Percentiles rank a stretch among this genome's conserved stretches.
phyloP scores from a whole-genome alignment of 1,140 invertebrate species.

The Popillia japonica region DNA sequence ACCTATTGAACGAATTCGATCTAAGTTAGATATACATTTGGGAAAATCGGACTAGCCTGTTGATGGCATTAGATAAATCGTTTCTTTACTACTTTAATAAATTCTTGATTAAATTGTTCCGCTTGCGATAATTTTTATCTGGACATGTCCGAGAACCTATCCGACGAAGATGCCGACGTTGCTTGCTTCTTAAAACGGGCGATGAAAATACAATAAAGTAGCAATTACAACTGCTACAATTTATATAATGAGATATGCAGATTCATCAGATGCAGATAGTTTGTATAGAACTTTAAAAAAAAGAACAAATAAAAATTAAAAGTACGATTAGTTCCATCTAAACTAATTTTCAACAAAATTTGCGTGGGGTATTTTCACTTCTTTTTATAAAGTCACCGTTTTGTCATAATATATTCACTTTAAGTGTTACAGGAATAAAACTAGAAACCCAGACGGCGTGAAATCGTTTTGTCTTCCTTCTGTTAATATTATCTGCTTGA shows the following conservation, averaged over 20 bases:
- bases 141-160: no score
- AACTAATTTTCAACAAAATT: no score
- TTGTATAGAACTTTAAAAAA: no score
- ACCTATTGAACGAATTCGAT: slow-evolving; percentile 19
- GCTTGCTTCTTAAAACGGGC: no score
- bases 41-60: slow-evolving; percentile 21
- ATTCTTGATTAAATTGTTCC: not conserved
- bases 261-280: no score
- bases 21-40: slow-evolving; percentile 11
- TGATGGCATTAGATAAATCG: slow-evolving; percentile 3
- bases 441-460: slow-evolving; percentile 27
- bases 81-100: slow-evolving; percentile 1
- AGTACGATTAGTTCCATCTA: no score
- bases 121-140: no score
- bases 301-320: no score
- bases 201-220: no score
- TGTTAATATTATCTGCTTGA: slow-evolving; percentile 19
- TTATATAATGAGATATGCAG: no score
- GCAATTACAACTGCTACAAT: no score
- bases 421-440: not conserved
- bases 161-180: no score
- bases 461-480: slow-evolving; percentile 20
- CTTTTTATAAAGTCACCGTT: not conserved
- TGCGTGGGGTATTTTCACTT: not conserved
- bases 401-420: slow-evolving; percentile 22